A percentile compares a stretch with the other conserved stretches of the same genome.
Evolutionary conservation across 1,140 invertebrate species (phyloP).

Genomic region (Holcopasites calliopsidis): DNA sequence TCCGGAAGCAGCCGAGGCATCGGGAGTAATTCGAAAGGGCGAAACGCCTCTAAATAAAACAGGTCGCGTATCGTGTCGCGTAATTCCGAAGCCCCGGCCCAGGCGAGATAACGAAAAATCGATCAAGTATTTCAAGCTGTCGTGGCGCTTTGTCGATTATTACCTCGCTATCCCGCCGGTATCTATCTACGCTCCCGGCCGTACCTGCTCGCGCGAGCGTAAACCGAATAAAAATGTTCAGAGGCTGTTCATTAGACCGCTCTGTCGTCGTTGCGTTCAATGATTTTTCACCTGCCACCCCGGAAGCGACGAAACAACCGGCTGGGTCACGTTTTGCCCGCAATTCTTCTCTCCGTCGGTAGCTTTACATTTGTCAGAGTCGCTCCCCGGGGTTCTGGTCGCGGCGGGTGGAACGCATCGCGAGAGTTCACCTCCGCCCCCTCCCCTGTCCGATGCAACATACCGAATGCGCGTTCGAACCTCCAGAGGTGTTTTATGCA

Average conservation of each 20-base stretch:
- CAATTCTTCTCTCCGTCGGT: no score
- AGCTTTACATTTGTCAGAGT: not conserved
- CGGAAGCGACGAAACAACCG: no score
- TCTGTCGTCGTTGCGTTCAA: not conserved
- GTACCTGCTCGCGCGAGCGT: not conserved
- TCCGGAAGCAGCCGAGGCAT: conserved; percentile 7
- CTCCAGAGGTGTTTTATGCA: conserved; percentile 52
- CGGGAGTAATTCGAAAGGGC: conserved; percentile 47
- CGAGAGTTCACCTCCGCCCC: no score
- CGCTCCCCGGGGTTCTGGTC: not conserved
- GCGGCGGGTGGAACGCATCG: not conserved
- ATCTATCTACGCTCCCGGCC: not conserved
- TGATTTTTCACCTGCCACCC: not conserved
- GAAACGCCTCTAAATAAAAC: conserved; percentile 34
- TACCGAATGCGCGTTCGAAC: conserved; percentile 47
- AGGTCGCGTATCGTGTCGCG: not conserved
- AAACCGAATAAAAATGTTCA: conserved; percentile 25
- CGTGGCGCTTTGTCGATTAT: conserved; percentile 8
- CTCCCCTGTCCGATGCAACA: conserved; percentile 26
- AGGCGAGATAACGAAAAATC: conserved; percentile 34
- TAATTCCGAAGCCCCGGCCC: conserved; percentile 19
- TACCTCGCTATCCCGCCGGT: conserved; percentile 15
- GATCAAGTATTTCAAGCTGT: conserved; percentile 17
- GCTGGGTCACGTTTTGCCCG: no score
- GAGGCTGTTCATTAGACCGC: not conserved